phyloP scores from a whole-genome alignment of 1,140 invertebrate species.

The Drosophila insularis region DNA sequence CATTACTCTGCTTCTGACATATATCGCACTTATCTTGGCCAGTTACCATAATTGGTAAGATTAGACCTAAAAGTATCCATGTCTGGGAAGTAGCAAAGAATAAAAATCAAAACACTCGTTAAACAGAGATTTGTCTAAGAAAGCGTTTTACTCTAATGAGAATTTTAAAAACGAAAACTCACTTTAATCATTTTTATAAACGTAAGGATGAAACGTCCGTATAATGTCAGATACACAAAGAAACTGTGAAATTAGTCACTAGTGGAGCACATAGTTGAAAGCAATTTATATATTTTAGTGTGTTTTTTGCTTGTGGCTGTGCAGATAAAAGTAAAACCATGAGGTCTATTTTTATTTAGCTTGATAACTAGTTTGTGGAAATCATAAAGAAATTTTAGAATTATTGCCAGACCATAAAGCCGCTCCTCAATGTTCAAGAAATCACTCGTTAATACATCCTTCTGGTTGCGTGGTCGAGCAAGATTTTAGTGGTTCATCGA shows the following conservation, averaged over 20 bases:
- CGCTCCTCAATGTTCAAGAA: neutral
- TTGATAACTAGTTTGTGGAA: neutral
- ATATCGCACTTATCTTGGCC: conserved; percentile 39
- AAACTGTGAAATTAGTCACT: neutral
- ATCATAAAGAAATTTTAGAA: conserved; percentile 5
- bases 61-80: neutral
- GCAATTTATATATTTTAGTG: neutral
- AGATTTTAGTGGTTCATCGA: neutral
- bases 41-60: neutral
- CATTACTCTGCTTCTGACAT: conserved; percentile 42
- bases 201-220: neutral
- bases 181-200: neutral
- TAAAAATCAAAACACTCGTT: no score
- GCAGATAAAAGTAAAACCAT: neutral
- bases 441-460: conserved; percentile 21
- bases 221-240: neutral
- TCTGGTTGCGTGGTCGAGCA: conserved; percentile 24
- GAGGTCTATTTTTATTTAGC: conserved; percentile 4
- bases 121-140: no score
- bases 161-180: neutral
- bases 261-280: neutral
- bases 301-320: neutral
- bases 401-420: neutral
- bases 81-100: neutral
- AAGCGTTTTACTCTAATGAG: no score